Base-by-base conservation (phyloP, 2,113 vertebrate genomes). In the Chaetodon trifascialis region DNA sequence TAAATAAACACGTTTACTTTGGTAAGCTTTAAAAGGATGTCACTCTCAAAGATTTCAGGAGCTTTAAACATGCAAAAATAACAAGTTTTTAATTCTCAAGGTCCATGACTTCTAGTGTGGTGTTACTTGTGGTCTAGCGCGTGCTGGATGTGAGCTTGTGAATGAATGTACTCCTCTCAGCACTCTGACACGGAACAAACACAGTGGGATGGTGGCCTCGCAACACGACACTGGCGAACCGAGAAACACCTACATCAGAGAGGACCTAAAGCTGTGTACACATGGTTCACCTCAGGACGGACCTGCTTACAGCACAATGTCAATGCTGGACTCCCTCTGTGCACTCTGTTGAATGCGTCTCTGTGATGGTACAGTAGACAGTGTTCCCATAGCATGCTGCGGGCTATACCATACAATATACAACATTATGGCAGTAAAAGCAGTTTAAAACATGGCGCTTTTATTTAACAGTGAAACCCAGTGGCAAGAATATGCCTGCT, bases 171-270 rank as follows among this genome's bases (percentile, higher is more conserved):
- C 90, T 92, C 91, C 54, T 52, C 73, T 78, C 68, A 55, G 78
- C 80, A 64, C 72, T 63, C 68, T 67, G 72, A 88, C 92, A 85
- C 96, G 95, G 92, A 97, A 97, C 93, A 97, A 96, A 89, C 97
- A 96, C 91, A 98, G 96, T 82, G 97, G 94, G 95, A 97, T 92
- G 60, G 96, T 97, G 90, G 96, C 96, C 92, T 97, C 96, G 47
- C 96, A 96, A 88, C 97, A 97, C 1, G 95, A 97, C 91, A 96
- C 97, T 81, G 96, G 95, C 87, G 96, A 94, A 94, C 97, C 96
- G 93, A 97, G 97, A 88, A 97, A 97, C 69, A 98, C 96, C 89
- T 96, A 97, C 97, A 97, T 97, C 94, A 98, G 97, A 94, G 97
- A 96, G 55, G 97, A 98, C 96, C 96, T 97, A 91, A 49, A 95